Evolutionary conservation across 2,797 vertebrate species (phyloP), one percentile per base, ranked within the genome.

Genomic region (Mastacembelus armatus): DNA sequence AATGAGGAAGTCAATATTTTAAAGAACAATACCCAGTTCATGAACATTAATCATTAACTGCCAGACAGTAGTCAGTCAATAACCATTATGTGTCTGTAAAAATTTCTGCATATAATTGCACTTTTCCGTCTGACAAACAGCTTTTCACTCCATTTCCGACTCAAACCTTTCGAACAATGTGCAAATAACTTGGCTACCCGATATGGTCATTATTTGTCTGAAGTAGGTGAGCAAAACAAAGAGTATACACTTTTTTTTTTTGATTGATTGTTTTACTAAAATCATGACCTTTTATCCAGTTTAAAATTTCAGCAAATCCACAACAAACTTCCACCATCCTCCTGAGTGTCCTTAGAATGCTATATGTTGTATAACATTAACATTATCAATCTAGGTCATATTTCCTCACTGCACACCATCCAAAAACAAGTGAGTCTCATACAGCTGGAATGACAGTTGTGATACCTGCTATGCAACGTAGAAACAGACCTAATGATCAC

Each of bases 401-500:
- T 71, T 54, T 57, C 26, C 70, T 61, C 51, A 48, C 54, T 29
- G 9, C 50, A 30, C 24, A 38, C 33, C 43, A 30, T 47, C 67
- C 54, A 57, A 66, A 51, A 76, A 50, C 64, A 51, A 36, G 22
- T 6, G 12, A 52, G 36, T 19, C 44, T 70, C 32, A 61, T 36
- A 40, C 50, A 58, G 47, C 65, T 60, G 64, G 55, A 75, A 71
- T 51, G 64, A 80, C 74, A 71, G 74, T 51, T 54, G 61, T 22
- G 33, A 75, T 72, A 24, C 57, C 71, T 72, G 63, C 56, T 57
- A 21, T 48, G 60, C 36, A 51, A 80, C 81, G 71, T 71, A 70
- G 69, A 75, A 85, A 64, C 63, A 74, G 66, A 74, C 65, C 78
- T 74, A 66, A 80, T 68, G 48, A 89, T 84, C 63, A 66, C 62